Conservation (phyloP, 1,140 invertebrate genomes). For the Helicoverpa zea region DNA sequence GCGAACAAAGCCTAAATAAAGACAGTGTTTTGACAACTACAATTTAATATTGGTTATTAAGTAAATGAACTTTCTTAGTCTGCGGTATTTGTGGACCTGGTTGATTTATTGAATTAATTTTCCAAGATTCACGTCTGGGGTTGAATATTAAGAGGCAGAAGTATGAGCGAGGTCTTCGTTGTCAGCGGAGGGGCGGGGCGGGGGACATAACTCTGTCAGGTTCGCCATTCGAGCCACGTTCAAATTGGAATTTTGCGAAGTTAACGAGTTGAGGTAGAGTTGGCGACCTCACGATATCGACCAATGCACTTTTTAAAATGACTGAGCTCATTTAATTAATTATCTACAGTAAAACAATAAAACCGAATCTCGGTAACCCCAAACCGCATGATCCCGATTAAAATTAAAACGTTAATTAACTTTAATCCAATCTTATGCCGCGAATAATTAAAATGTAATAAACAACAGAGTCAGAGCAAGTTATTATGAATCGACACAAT, state of each 20-base stretch:
- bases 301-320: slow-evolving; percentile 7
- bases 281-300: slow-evolving; percentile 7
- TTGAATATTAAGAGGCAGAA: slow-evolving; percentile 76
- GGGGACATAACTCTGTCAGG: slow-evolving; percentile 69
- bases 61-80: slow-evolving; percentile 68
- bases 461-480: not conserved
- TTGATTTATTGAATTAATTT: slow-evolving; percentile 84
- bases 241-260: slow-evolving; percentile 66
- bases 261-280: slow-evolving; percentile 46
- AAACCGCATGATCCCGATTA: slow-evolving; percentile 8
- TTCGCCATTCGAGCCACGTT: slow-evolving; percentile 50
- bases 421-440: slow-evolving; percentile 5
- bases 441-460: slow-evolving; percentile 8
- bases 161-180: slow-evolving; percentile 75
- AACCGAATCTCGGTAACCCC: not conserved
- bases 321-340: not conserved
- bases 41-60: slow-evolving; percentile 65
- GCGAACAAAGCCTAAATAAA: slow-evolving; percentile 47
- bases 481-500: slow-evolving; percentile 14
- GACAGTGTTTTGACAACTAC: slow-evolving; percentile 62
- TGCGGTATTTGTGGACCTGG: slow-evolving; percentile 68
- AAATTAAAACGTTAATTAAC: slow-evolving; percentile 26
- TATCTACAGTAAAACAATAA: too few relatives aligned
- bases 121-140: slow-evolving; percentile 70
- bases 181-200: slow-evolving; percentile 62